These are phyloP conservation scores for Phalanger gymnotis DNA, from an alignment of 2,797 vertebrate species.

Conservation along the genomic window DNA sequence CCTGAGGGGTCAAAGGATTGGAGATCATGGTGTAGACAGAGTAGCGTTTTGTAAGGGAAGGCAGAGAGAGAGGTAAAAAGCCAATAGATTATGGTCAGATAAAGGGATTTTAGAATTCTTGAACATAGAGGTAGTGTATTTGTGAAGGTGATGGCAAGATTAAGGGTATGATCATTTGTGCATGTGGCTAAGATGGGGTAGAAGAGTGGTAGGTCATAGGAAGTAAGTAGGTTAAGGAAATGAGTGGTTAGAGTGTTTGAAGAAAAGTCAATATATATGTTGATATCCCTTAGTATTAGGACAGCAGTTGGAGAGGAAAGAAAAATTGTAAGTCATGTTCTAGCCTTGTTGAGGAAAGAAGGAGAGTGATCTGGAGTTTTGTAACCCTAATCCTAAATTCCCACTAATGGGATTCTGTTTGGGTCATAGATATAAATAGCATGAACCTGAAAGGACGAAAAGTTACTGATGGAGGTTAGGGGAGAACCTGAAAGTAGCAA, in stretches of 20 bases:
- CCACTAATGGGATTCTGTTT: too few species aligned
- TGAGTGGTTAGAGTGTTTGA: background rate
- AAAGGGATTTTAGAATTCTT: too few species aligned
- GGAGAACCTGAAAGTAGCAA: too few species aligned
- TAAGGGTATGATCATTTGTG: background rate
- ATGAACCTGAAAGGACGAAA: too few species aligned
- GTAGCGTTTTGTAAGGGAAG: background rate
- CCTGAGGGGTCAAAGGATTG: too few species aligned
- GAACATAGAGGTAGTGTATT: too few species aligned
- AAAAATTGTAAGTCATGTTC: background rate
- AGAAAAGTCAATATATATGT: background rate
- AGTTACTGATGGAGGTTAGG: too few species aligned
- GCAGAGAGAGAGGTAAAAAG: background rate
- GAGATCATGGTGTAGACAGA: background rate
- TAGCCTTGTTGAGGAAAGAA: background rate
- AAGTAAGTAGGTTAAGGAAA: background rate
- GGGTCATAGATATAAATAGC: too few species aligned
- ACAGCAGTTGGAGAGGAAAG: background rate
- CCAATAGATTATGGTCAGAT: background rate
- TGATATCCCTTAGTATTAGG: background rate
- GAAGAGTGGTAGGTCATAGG: background rate
- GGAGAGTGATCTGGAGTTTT: too few species aligned
- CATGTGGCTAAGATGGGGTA: background rate
- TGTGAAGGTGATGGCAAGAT: too few species aligned
- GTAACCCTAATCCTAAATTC: too few species aligned